Percentiles rank a stretch among this genome's conserved stretches.
Conservation (phyloP, 2,888 invertebrate species). For the Orthosia gothica region DNA sequence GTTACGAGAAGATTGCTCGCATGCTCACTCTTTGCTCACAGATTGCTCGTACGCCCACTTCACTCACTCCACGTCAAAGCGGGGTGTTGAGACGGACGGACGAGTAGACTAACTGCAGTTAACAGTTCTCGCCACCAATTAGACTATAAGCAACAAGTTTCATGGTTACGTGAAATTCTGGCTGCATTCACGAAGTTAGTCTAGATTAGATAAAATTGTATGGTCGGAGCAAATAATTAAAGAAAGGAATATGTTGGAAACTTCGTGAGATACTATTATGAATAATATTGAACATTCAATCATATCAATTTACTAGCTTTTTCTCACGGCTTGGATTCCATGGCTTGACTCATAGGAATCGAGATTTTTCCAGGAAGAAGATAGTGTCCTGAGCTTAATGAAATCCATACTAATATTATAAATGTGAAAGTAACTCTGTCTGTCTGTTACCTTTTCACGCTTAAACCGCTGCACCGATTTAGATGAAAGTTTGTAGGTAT, state of each 20-base stretch:
- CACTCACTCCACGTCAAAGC: conserved; percentile 31
- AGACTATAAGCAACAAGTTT: conserved; percentile 25
- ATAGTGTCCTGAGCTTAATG: too few species aligned
- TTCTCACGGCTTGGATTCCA: background rate
- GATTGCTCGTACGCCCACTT: conserved; percentile 17
- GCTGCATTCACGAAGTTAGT: background rate
- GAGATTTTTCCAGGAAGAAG: too few species aligned
- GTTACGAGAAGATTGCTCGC: conserved; percentile 26
- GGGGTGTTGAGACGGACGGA: conserved; percentile 36
- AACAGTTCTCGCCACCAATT: conserved; percentile 40
- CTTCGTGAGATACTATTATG: too few species aligned
- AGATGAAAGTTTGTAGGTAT: too few species aligned
- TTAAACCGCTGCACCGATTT: too few species aligned
- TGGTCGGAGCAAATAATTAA: background rate
- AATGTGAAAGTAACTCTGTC: too few species aligned
- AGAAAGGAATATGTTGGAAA: background rate
- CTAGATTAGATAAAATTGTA: conserved; percentile 4
- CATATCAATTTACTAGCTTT: background rate
- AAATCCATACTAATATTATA: too few species aligned
- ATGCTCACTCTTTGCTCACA: background rate
- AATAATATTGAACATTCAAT: background rate
- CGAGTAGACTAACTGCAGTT: conserved; percentile 22
- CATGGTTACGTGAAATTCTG: background rate
- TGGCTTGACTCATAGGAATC: too few species aligned
- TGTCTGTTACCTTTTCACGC: too few species aligned